phyloP scores from a whole-genome alignment of 2,797 vertebrate genomes.

The Arrhamphus sclerolepis region DNA sequence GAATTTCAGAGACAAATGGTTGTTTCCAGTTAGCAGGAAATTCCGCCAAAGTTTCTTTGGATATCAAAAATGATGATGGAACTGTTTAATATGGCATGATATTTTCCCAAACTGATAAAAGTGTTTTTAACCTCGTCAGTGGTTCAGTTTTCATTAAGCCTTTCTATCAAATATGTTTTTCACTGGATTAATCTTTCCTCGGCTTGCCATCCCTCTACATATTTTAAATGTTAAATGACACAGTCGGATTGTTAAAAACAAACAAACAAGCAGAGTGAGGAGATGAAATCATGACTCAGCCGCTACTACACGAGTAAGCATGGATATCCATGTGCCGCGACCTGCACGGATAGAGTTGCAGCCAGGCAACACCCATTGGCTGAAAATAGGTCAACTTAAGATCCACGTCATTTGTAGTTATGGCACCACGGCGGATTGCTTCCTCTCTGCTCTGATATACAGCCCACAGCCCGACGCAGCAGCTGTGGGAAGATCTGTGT shows the following conservation, averaged over 20 bases:
- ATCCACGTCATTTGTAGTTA: constrained; percentile 55
- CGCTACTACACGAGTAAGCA: constrained; percentile 53
- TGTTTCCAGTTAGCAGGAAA: not conserved
- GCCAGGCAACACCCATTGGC: constrained; percentile 68
- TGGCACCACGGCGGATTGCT: not conserved
- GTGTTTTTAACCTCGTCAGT: too few relatives aligned
- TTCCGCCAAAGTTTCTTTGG: not conserved
- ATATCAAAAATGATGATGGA: not conserved
- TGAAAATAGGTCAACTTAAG: constrained; percentile 81
- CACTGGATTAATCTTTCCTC: not conserved
- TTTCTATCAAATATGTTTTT: too few relatives aligned
- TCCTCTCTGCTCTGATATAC: constrained; percentile 4
- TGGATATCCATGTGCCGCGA: constrained; percentile 71
- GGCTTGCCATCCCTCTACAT: not conserved
- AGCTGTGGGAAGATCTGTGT: not conserved
- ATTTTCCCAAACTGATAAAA: constrained; percentile 15
- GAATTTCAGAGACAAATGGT: constrained; percentile 5
- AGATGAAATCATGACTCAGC: constrained; percentile 59
- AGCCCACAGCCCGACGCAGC: not conserved
- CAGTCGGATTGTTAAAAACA: constrained; percentile 2
- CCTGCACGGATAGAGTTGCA: constrained; percentile 46
- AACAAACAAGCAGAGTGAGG: constrained; percentile 7
- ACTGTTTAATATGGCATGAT: not conserved
- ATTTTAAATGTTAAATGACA: not conserved
- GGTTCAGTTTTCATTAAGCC: too few relatives aligned